Evolutionary conservation across 64 coral and sea anemone species (phyloP).

Genomic region (Pocillopora damicornis): DNA sequence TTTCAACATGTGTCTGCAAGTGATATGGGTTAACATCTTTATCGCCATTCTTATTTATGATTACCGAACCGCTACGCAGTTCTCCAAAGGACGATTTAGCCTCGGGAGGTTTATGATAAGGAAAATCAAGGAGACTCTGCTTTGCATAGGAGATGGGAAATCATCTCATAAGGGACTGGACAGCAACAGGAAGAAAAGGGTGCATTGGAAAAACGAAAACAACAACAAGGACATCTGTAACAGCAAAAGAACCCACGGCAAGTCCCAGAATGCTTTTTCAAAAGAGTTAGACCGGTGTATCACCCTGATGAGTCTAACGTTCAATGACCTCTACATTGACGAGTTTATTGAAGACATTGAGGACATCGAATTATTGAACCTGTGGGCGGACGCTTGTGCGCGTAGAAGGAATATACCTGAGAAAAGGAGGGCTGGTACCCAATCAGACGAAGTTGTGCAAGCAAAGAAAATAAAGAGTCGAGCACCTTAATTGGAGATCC

Average conservation of each 20-base stretch:
- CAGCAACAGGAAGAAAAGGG: neutral
- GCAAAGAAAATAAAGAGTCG: neutral
- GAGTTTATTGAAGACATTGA: slow-evolving; percentile 11
- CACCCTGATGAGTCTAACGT: neutral
- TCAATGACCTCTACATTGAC: slow-evolving; percentile 22
- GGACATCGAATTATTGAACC: neutral
- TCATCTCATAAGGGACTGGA: neutral
- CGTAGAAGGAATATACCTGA: neutral
- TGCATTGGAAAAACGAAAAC: neutral
- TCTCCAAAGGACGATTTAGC: neutral
- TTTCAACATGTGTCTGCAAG: neutral
- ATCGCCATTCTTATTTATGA: slow-evolving; percentile 50
- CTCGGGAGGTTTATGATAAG: slow-evolving; percentile 38
- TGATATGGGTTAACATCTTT: slow-evolving; percentile 38
- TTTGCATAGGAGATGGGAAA: slow-evolving; percentile 2
- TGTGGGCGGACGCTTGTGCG: neutral
- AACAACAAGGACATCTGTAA: too few species aligned
- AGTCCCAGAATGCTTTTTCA: neutral
- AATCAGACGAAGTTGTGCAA: neutral
- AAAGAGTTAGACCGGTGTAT: slow-evolving; percentile 1
- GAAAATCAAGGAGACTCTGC: slow-evolving; percentile 22
- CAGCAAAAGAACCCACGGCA: neutral
- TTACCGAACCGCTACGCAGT: neutral
- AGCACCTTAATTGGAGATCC: too few species aligned
- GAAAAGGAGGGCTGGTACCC: neutral